Evolutionary conservation across 1,140 invertebrate genomes (phyloP).

Genomic region (Drosophila watanabei): DNA sequence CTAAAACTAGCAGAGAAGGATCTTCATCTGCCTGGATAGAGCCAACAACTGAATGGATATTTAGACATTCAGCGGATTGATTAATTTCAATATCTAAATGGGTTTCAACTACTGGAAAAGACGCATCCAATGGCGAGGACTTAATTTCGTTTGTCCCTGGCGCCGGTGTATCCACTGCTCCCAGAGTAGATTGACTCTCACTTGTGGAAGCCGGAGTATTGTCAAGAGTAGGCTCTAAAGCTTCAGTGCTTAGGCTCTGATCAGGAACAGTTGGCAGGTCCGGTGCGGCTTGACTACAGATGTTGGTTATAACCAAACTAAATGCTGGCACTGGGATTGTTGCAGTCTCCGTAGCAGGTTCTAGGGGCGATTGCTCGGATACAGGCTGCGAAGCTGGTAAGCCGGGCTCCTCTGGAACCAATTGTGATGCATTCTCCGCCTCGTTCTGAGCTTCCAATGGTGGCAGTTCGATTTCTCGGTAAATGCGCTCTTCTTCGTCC

Average conservation of each 20-base stretch:
- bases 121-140: no score
- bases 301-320: constrained; percentile 66
- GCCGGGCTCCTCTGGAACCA: neutral
- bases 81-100: no score
- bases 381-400: neutral
- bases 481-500: constrained; percentile 64
- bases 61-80: neutral
- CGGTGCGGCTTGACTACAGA: constrained; percentile 56
- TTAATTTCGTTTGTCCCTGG: neutral
- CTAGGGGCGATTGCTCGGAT: neutral
- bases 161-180: no score
- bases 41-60: neutral
- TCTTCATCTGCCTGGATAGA: neutral
- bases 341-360: neutral
- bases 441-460: constrained; percentile 30
- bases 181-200: neutral
- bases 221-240: neutral
- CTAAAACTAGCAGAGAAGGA: neutral
- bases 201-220: no score
- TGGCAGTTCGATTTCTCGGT: constrained; percentile 71
- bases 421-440: neutral
- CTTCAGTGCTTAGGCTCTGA: neutral
- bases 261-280: neutral
- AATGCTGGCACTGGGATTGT: constrained; percentile 3
- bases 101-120: neutral